Evolutionary conservation across 2,797 vertebrate genomes (phyloP).

Genomic region (Intellagama lesueurii): DNA sequence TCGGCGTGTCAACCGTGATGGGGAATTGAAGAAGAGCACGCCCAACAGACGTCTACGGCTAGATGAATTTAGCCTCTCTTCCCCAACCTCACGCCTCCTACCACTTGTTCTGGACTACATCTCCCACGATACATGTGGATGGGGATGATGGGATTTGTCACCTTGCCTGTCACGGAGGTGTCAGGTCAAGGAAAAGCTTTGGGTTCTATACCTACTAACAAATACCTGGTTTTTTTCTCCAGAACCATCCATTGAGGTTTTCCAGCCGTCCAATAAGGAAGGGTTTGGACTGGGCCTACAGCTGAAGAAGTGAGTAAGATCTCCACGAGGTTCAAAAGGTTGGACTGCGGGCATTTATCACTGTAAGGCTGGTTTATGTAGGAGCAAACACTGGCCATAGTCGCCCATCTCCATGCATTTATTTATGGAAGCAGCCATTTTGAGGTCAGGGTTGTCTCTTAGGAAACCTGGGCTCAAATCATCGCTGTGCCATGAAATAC

Average conservation of each 20-base stretch:
- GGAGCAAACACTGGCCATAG: too few species aligned
- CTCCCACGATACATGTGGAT: too few species aligned
- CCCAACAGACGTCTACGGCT: too few species aligned
- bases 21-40: too few species aligned
- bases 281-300: conserved; percentile 96
- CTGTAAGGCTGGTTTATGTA: background rate
- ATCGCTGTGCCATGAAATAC: too few species aligned
- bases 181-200: too few species aligned
- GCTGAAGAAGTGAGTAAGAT: conserved; percentile 92
- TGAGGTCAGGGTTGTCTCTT: too few species aligned
- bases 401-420: background rate
- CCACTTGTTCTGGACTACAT: background rate
- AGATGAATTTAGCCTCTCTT: background rate
- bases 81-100: background rate
- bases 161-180: background rate
- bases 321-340: background rate
- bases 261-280: conserved; percentile 98
- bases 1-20: too few species aligned
- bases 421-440: background rate
- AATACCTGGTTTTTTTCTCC: conserved; percentile 38
- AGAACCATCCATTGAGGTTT: conserved; percentile 98
- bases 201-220: background rate
- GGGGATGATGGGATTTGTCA: background rate
- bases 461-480: too few species aligned
- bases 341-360: background rate